Conservation (phyloP, 2,888 invertebrate genomes). For the Gerosis bhagava region DNA sequence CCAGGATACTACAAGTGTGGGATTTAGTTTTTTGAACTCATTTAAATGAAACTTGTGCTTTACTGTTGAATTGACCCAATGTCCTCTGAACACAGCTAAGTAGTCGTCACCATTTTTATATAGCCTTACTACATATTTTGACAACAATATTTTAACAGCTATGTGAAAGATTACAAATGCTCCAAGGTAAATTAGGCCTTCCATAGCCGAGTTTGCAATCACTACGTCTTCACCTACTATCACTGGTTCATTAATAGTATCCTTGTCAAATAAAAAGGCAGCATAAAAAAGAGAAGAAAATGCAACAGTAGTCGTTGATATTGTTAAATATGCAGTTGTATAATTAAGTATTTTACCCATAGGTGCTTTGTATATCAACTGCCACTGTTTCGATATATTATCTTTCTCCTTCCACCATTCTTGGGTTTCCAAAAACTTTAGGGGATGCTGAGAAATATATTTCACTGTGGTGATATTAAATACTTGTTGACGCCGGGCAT, state of each 20-base stretch:
- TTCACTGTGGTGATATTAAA: conserved; percentile 43
- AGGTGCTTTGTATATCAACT: conserved; percentile 71
- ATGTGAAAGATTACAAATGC: conserved; percentile 58
- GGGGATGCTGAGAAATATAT: conserved; percentile 51
- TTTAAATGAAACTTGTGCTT: conserved; percentile 63
- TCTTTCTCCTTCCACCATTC: conserved; percentile 60
- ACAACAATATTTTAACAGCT: conserved; percentile 58
- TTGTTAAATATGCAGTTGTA: conserved; percentile 54
- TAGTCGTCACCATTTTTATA: conserved; percentile 72
- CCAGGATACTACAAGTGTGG: conserved; percentile 61
- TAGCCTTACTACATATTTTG: conserved; percentile 65
- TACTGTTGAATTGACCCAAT: conserved; percentile 50
- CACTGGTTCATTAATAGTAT: conserved; percentile 55
- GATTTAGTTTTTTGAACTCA: conserved; percentile 60
- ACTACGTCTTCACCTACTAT: conserved; percentile 57
- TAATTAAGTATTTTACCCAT: conserved; percentile 60
- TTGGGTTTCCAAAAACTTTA: conserved; percentile 60
- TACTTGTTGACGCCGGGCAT: conserved; percentile 39
- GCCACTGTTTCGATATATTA: conserved; percentile 55
- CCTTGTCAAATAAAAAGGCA: conserved; percentile 49
- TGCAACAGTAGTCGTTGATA: conserved; percentile 50
- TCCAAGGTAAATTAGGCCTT: conserved; percentile 59
- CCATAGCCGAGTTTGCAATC: conserved; percentile 60
- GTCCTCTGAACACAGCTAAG: conserved; percentile 62
- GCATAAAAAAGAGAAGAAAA: conserved; percentile 54